Base-by-base conservation (phyloP, 2,888 invertebrate species). In the Agrotis clavis region DNA sequence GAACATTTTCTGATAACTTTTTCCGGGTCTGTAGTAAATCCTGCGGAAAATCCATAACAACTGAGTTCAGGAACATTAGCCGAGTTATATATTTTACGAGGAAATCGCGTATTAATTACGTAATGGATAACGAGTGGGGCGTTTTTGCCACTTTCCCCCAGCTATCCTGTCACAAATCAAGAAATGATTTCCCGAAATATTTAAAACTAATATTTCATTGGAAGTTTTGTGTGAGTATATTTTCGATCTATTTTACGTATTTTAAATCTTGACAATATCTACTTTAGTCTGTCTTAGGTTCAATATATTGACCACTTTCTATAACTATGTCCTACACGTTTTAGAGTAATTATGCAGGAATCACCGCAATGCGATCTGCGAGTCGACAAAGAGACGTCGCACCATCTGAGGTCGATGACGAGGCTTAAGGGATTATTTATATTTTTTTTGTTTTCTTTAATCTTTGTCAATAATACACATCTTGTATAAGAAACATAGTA, bases 11-110 rank as follows among this genome's bases (percentile, higher is more conserved):
- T 69, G 25, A 56, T 50, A 56, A 47, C 48, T 47, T 73, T 67
- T 75, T 50, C 60, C 64, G n/a, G 48, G 30, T 65, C 13, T 45
- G 48, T 45, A 70, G 21, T 63, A 66, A 76, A 70, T 50, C 18
- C 25, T 9, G 30, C 30, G 48, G 48, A 30, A 76, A 70, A 63
- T 63, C 62, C 53, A 63, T 45, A 70, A 63, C 53, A 59, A 18
- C 18, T 47, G 13, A 13, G 21, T 63, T 66, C 25, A n/a, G 19
- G 16, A 64, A 64, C 53, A 13, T 45, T 21, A 50, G 57, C 53
- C 50, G 14, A 21, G 14, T 41, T 19, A 63, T 51, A 25, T 51
- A 41, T 61, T 67, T 47, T 61, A 45, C 14, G 45, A 63, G 54
- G n/a, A 77, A 64, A 61, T 64, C 0, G 19, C n/a, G 14, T 54